Evolutionary conservation across 1,140 invertebrate genomes (phyloP).

Genomic region (Doryteuthis pealeii): DNA sequence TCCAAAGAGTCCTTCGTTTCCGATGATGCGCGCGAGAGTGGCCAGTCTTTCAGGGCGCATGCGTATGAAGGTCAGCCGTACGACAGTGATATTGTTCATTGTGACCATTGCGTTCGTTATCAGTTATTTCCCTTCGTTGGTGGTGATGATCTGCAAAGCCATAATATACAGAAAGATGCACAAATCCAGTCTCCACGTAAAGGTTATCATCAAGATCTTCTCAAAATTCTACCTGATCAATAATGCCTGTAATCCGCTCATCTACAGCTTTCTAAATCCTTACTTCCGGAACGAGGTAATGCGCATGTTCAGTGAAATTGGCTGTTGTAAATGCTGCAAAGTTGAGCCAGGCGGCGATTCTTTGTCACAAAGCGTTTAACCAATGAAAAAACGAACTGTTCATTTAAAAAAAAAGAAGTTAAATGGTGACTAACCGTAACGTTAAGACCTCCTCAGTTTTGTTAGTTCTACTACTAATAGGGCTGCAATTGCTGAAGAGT

Average conservation of each 20-base stretch:
- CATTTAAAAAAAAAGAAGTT: no score
- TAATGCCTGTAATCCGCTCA: slow-evolving; percentile 53
- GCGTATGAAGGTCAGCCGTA: slow-evolving; percentile 30
- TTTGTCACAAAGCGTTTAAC: not conserved
- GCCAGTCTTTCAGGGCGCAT: slow-evolving; percentile 27
- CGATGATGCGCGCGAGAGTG: slow-evolving; percentile 22
- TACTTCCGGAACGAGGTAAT: slow-evolving; percentile 44
- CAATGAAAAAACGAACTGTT: no score
- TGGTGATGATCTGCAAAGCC: slow-evolving; percentile 39
- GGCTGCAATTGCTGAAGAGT: no score
- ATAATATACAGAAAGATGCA: slow-evolving; percentile 27
- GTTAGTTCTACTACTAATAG: no score
- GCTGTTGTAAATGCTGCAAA: not conserved
- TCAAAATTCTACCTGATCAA: slow-evolving; percentile 52
- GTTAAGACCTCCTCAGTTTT: no score
- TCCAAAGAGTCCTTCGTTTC: slow-evolving; percentile 25
- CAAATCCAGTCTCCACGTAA: slow-evolving; percentile 21
- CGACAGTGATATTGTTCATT: slow-evolving; percentile 42
- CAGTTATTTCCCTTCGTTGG: slow-evolving; percentile 40
- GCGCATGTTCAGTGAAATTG: slow-evolving; percentile 13
- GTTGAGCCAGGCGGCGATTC: not conserved
- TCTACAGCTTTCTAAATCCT: slow-evolving; percentile 53
- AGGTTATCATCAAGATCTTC: slow-evolving; percentile 42
- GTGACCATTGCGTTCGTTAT: slow-evolving; percentile 45
- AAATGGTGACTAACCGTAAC: no score